Percentiles rank a stretch among this genome's conserved stretches.
phyloP scores from a whole-genome alignment of 2,888 invertebrate species.

The Beris chalybata region DNA sequence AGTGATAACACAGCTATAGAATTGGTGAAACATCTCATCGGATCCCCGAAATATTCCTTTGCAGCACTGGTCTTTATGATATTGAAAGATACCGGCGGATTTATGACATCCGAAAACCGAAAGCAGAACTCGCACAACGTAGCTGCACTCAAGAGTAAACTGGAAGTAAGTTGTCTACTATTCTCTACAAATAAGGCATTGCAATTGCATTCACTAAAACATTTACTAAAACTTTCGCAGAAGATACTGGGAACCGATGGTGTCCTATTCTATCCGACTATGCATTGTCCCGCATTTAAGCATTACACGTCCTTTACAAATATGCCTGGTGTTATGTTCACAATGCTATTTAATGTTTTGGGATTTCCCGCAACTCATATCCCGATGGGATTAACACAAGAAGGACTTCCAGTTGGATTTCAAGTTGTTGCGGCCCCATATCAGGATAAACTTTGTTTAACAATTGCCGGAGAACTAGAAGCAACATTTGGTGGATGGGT shows the following conservation, averaged over 20 bases:
- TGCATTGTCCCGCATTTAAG: conserved; percentile 64
- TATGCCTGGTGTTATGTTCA: conserved; percentile 64
- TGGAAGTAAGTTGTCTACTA: conserved; percentile 52
- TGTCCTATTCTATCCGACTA: conserved; percentile 73
- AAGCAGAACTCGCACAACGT: conserved; percentile 50
- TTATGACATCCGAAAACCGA: conserved; percentile 52
- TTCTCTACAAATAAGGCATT: conserved; percentile 11
- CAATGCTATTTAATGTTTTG: conserved; percentile 69
- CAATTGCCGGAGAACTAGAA: conserved; percentile 78
- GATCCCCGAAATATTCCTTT: conserved; percentile 57
- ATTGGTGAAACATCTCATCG: conserved; percentile 48
- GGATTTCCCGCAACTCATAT: conserved; percentile 76
- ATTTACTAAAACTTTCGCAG: conserved; percentile 48
- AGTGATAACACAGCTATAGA: conserved; percentile 48
- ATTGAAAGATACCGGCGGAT: conserved; percentile 54
- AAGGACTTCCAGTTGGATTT: conserved; percentile 74
- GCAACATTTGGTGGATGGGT: conserved; percentile 81
- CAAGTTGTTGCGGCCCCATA: conserved; percentile 76
- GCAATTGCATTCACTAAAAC: background rate
- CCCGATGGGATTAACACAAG: conserved; percentile 65
- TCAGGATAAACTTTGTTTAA: conserved; percentile 78
- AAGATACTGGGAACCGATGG: conserved; percentile 68
- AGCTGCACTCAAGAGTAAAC: conserved; percentile 51
- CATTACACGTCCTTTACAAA: conserved; percentile 66
- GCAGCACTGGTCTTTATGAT: conserved; percentile 59